Evolutionary conservation across 2,797 vertebrate species (phyloP).

Genomic region (Florisuga fusca): DNA sequence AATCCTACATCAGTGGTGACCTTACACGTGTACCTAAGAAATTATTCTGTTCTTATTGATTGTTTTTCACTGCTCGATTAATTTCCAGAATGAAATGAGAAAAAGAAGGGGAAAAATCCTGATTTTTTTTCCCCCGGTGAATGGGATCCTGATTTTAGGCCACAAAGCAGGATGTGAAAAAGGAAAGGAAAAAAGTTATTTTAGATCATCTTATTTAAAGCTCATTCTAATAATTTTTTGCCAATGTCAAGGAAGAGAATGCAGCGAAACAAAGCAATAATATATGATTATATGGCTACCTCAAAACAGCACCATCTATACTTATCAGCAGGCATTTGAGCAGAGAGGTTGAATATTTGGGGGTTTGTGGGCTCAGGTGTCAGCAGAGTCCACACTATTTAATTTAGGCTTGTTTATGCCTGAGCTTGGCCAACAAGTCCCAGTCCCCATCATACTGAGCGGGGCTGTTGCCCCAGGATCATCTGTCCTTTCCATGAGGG

Average conservation of each 20-base stretch:
- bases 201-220: conserved; percentile 20
- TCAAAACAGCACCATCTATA: background rate
- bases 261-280: conserved; percentile 1
- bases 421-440: background rate
- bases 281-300: background rate
- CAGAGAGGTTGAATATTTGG: background rate
- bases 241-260: background rate
- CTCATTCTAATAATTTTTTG: conserved; percentile 26
- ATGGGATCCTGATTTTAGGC: background rate
- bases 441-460: accelerated
- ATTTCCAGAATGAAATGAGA: background rate
- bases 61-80: background rate
- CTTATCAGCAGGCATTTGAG: background rate
- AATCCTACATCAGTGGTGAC: background rate
- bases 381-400: background rate
- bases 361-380: background rate
- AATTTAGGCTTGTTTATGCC: background rate
- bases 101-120: background rate
- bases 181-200: conserved; percentile 1
- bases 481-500: background rate
- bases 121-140: background rate
- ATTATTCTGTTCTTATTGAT: background rate
- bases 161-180: background rate
- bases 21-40: background rate
- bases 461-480: accelerated